These are phyloP conservation scores for Orchestes rusci DNA, from an alignment of 2,888 invertebrate species.

Conservation along the genomic window DNA sequence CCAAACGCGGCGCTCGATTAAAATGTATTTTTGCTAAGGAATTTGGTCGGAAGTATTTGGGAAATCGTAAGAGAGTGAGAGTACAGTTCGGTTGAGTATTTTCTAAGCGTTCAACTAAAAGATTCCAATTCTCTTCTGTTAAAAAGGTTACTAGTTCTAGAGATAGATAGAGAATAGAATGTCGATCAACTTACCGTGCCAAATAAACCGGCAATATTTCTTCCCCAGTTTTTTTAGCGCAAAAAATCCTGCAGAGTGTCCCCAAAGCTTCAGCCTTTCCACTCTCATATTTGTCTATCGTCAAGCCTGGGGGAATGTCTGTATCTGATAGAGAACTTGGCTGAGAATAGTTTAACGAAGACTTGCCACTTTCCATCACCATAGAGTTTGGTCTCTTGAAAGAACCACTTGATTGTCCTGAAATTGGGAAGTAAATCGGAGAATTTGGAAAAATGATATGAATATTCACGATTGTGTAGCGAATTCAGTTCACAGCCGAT, in stretches of 20 bases:
- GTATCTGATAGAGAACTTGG: constrained; percentile 60
- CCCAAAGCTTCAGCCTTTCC: constrained; percentile 94
- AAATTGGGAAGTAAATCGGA: not conserved
- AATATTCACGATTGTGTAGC: constrained; percentile 18
- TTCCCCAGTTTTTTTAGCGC: constrained; percentile 91
- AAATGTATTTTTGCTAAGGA: too few relatives aligned
- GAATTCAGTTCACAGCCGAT: constrained; percentile 62
- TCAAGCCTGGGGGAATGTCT: constrained; percentile 61
- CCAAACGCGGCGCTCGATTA: too few relatives aligned
- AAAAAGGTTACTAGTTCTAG: not conserved
- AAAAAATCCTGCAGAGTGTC: constrained; percentile 90
- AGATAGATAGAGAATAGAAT: too few relatives aligned
- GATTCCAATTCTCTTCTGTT: not conserved
- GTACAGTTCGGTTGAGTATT: too few relatives aligned
- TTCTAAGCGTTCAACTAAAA: too few relatives aligned
- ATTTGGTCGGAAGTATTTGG: too few relatives aligned
- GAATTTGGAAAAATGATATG: too few relatives aligned
- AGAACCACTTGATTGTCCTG: constrained; percentile 19
- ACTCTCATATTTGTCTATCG: constrained; percentile 72
- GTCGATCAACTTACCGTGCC: constrained; percentile 51
- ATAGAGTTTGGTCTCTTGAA: constrained; percentile 56
- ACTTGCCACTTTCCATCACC: constrained; percentile 52
- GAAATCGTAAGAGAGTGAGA: too few relatives aligned
- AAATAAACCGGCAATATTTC: constrained; percentile 88
- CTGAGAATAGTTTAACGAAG: constrained; percentile 51